phyloP scores from a whole-genome alignment of 2,888 invertebrate genomes.

The Spicauda simplicius region DNA sequence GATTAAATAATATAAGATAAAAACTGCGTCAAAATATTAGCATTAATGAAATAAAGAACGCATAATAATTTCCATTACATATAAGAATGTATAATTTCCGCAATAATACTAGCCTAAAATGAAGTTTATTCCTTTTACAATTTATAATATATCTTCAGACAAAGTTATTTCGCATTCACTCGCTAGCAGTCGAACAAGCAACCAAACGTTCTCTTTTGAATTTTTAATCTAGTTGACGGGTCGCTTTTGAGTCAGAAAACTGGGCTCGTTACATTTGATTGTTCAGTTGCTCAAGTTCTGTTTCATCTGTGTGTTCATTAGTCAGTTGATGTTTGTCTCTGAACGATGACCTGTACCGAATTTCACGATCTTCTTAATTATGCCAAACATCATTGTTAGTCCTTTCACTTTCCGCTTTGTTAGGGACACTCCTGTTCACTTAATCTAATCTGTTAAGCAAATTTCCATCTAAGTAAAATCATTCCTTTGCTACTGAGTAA shows the following conservation, averaged over 20 bases:
- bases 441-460: slow-evolving; percentile 25
- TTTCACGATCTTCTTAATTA: slow-evolving; percentile 28
- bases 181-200: slow-evolving; percentile 16
- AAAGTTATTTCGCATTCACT: not conserved
- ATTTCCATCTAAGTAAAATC: slow-evolving; percentile 16
- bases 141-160: too few species aligned
- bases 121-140: too few species aligned
- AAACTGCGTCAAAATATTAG: too few species aligned
- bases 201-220: slow-evolving; percentile 47
- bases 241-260: slow-evolving; percentile 46
- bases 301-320: slow-evolving; percentile 35
- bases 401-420: slow-evolving; percentile 27
- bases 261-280: slow-evolving; percentile 37
- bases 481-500: too few species aligned
- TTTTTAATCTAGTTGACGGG: slow-evolving; percentile 60
- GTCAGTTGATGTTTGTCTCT: slow-evolving; percentile 28
- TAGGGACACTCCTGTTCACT: slow-evolving; percentile 13
- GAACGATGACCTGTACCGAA: slow-evolving; percentile 8
- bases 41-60: too few species aligned
- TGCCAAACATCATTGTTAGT: slow-evolving; percentile 26
- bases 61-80: too few species aligned
- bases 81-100: too few species aligned
- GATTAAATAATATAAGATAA: too few species aligned
- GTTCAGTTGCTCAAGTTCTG: slow-evolving; percentile 37
- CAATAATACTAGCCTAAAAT: too few species aligned